phyloP scores from a whole-genome alignment of 2,888 invertebrate genomes.

The Rhynchonema sp. region DNA sequence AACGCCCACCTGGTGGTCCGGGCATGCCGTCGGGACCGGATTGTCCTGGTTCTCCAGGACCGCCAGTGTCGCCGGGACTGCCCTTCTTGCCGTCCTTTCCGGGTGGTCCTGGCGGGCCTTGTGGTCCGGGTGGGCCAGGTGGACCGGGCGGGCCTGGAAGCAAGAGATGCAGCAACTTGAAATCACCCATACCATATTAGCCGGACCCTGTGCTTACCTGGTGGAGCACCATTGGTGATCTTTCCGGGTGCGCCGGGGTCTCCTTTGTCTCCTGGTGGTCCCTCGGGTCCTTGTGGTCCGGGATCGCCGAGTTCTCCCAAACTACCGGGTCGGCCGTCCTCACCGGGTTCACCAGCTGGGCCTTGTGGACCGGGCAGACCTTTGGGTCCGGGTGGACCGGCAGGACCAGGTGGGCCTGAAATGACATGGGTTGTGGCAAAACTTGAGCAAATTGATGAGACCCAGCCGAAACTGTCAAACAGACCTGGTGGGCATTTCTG shows the following conservation, averaged over 20 bases:
- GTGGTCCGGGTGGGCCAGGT: conserved; percentile 7
- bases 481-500: conserved; percentile 18
- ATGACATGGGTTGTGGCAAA: background rate
- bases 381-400: conserved; percentile 23
- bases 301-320: conserved; percentile 19
- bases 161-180: background rate
- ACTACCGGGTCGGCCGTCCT: conserved; percentile 10
- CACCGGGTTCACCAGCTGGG: conserved; percentile 16
- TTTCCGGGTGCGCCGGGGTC: conserved; percentile 15
- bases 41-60: background rate
- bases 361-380: conserved; percentile 20
- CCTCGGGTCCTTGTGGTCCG: conserved; percentile 21
- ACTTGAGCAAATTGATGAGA: conserved; percentile 3
- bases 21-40: conserved; percentile 3
- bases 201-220: conserved; percentile 2
- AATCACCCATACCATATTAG: too few species aligned
- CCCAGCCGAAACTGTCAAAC: background rate
- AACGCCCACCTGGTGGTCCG: conserved; percentile 1
- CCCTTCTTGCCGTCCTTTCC: conserved; percentile 7
- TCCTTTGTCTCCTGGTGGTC: conserved; percentile 14
- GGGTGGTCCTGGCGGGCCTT: conserved; percentile 19
- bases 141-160: conserved; percentile 16
- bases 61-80: conserved; percentile 11
- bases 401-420: conserved; percentile 7
- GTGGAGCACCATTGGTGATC: conserved; percentile 17